phyloP scores from a whole-genome alignment of 2,797 vertebrate genomes.

The Girardinus metallicus region DNA sequence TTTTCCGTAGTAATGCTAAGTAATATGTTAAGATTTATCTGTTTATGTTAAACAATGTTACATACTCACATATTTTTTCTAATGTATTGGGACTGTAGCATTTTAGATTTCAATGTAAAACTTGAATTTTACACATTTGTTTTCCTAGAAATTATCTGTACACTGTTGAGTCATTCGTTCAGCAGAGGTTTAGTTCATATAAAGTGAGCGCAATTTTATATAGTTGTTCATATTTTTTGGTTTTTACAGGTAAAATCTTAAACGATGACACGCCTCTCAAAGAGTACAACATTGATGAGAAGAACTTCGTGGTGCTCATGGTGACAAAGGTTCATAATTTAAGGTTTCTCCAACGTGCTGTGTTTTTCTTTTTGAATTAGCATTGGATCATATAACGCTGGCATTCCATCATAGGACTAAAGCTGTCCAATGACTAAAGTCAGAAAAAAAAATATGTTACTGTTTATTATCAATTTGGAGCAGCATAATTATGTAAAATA shows the following conservation, averaged over 20 bases:
- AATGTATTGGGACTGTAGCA: not conserved
- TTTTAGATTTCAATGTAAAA: not conserved
- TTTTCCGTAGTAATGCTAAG: not conserved
- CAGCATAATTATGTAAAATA: not conserved
- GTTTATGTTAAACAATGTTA: not conserved
- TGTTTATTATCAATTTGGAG: not conserved
- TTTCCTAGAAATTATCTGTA: not conserved
- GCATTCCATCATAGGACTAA: not conserved
- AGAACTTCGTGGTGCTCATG: constrained; percentile 98
- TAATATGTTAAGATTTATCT: not conserved
- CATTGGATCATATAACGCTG: not conserved
- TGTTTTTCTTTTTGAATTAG: not conserved
- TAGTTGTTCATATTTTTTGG: not conserved
- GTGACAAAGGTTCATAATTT: constrained; percentile 91
- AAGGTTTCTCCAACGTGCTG: not conserved
- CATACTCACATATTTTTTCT: not conserved
- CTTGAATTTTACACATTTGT: not conserved
- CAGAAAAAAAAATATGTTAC: not conserved
- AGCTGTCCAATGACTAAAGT: not conserved
- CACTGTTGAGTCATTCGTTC: not conserved
- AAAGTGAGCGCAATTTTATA: not conserved
- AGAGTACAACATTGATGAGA: constrained; percentile 97
- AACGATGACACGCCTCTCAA: constrained; percentile 92
- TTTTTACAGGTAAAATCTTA: constrained; percentile 91
- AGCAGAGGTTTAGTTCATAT: not conserved